phyloP scores from a whole-genome alignment of 2,113 vertebrate species.

The Vombatus ursinus region DNA sequence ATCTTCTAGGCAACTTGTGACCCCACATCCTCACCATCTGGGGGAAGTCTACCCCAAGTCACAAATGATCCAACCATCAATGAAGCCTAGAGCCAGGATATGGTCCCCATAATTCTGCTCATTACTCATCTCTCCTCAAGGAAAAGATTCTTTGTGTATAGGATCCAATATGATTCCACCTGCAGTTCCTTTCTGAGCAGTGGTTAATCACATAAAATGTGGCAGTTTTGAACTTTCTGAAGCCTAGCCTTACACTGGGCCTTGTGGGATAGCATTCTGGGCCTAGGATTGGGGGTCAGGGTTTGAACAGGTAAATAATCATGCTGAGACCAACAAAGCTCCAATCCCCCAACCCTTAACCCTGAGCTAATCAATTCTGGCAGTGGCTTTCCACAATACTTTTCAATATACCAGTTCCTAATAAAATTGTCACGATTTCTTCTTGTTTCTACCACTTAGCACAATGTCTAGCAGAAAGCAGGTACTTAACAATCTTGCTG shows the following conservation, averaged over 20 bases:
- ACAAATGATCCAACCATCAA: background rate
- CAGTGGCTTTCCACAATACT: background rate
- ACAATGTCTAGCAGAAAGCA: background rate
- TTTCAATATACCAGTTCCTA: background rate
- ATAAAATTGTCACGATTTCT: background rate
- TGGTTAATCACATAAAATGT: background rate
- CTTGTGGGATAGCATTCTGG: background rate
- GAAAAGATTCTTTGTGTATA: background rate
- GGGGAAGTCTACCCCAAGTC: background rate
- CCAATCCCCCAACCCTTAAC: background rate
- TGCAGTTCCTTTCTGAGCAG: background rate
- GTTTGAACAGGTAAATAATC: background rate
- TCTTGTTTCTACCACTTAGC: background rate
- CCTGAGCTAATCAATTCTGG: background rate
- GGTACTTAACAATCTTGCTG: background rate
- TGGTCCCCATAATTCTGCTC: background rate
- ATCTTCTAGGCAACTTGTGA: background rate
- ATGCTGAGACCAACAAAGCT: background rate
- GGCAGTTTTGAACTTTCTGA: background rate
- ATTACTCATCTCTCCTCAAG: background rate
- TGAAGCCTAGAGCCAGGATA: background rate
- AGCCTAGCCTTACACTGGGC: background rate
- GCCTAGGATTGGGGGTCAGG: background rate
- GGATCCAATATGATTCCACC: background rate
- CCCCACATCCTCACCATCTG: background rate